phyloP scores from a whole-genome alignment of 2,888 invertebrate species.

The Mechanitis mazaeus region DNA sequence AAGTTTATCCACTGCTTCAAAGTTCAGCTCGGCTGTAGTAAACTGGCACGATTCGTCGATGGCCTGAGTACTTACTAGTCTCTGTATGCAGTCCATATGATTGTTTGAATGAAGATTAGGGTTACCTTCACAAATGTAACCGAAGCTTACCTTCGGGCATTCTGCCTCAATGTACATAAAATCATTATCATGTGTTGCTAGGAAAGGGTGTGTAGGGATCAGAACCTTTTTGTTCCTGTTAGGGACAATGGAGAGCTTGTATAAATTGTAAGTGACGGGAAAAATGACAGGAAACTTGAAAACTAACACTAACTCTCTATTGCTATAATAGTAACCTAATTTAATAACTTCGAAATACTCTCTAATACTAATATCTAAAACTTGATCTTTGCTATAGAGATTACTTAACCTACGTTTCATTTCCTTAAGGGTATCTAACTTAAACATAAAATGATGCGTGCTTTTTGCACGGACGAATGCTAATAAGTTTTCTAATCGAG shows the following conservation, averaged over 20 bases:
- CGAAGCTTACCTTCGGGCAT: constrained; percentile 30
- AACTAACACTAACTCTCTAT: background rate
- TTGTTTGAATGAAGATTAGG: no score
- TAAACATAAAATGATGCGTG: constrained; percentile 1
- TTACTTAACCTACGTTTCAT: background rate
- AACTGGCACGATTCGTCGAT: no score
- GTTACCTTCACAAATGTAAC: constrained; percentile 23
- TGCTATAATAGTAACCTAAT: background rate
- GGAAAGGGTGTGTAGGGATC: constrained; percentile 27
- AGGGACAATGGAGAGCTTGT: constrained; percentile 6
- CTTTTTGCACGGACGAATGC: background rate
- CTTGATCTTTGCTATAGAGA: no score
- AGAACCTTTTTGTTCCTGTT: constrained; percentile 24
- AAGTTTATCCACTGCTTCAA: no score
- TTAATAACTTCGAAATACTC: constrained; percentile 1
- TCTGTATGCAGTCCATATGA: no score
- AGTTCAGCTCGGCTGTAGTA: no score
- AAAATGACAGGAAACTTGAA: background rate
- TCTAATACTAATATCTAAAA: background rate
- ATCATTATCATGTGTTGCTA: constrained; percentile 25
- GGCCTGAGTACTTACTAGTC: no score
- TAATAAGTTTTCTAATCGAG: background rate
- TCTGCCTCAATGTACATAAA: constrained; percentile 32
- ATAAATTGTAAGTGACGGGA: background rate
- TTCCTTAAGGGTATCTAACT: constrained; percentile 2